Conservation (phyloP, 2,888 invertebrate genomes). For the Podotricha telesiphe region DNA sequence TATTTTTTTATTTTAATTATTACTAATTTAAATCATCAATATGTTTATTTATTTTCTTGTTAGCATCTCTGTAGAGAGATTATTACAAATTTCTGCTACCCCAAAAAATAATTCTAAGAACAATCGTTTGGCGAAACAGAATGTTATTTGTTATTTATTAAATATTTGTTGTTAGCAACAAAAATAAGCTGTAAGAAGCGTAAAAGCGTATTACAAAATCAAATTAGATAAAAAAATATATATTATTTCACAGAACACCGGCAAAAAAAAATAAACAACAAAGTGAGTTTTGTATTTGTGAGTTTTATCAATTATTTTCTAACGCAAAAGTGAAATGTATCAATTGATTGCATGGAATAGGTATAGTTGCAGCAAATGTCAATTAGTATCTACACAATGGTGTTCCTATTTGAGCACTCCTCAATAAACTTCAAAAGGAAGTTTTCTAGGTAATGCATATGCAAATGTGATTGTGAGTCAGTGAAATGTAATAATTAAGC, state of each 20-base stretch:
- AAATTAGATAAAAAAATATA: neutral
- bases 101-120: too few species aligned
- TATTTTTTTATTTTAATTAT: neutral
- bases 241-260: neutral
- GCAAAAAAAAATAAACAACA: neutral
- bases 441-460: neutral
- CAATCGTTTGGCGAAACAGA: too few species aligned
- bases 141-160: too few species aligned
- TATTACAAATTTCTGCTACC: too few species aligned
- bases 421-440: neutral
- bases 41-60: too few species aligned
- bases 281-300: neutral
- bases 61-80: too few species aligned
- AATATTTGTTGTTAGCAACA: too few species aligned
- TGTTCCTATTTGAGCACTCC: constrained; percentile 6
- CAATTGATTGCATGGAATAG: neutral
- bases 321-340: neutral
- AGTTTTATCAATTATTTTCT: neutral
- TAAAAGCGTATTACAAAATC: too few species aligned
- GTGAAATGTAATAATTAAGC: neutral
- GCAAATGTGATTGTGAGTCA: constrained; percentile 1
- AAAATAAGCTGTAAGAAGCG: too few species aligned
- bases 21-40: too few species aligned
- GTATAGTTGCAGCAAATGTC: neutral
- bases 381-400: neutral